Evolutionary conservation across 1,140 invertebrate species (phyloP).

Genomic region (Zophobas atratus): DNA sequence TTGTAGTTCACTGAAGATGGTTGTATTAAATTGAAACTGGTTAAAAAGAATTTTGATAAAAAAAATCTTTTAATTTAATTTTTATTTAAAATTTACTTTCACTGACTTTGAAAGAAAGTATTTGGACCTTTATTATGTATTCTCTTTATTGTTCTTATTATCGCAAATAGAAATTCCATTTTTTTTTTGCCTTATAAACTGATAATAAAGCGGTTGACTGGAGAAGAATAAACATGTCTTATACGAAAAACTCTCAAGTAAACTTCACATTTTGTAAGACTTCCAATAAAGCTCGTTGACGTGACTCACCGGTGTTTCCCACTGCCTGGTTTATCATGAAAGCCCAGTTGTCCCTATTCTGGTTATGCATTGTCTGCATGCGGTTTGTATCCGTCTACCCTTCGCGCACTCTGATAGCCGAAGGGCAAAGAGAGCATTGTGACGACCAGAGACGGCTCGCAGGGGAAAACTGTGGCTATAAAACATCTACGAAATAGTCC

Average conservation of each 20-base stretch:
- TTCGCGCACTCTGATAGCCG: constrained; percentile 32
- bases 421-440: constrained; percentile 39
- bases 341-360: constrained; percentile 36
- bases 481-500: constrained; percentile 40
- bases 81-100: too few species aligned
- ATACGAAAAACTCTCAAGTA: neutral
- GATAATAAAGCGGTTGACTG: too few species aligned
- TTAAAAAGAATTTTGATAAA: too few species aligned
- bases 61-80: too few species aligned
- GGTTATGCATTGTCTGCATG: constrained; percentile 35
- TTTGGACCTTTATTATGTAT: too few species aligned
- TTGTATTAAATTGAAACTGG: too few species aligned
- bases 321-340: constrained; percentile 21
- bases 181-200: too few species aligned
- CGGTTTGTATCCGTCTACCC: constrained; percentile 32
- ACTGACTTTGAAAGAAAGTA: too few species aligned
- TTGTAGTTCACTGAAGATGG: too few species aligned
- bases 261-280: constrained; percentile 6
- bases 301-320: constrained; percentile 9
- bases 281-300: constrained; percentile 17
- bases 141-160: too few species aligned
- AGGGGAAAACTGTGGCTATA: constrained; percentile 26
- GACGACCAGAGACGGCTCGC: constrained; percentile 40
- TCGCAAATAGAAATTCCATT: too few species aligned
- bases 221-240: too few species aligned